These are phyloP conservation scores for Ceratosolen solmsi DNA, from an alignment of 1,140 invertebrate species.

Conservation along the genomic window DNA sequence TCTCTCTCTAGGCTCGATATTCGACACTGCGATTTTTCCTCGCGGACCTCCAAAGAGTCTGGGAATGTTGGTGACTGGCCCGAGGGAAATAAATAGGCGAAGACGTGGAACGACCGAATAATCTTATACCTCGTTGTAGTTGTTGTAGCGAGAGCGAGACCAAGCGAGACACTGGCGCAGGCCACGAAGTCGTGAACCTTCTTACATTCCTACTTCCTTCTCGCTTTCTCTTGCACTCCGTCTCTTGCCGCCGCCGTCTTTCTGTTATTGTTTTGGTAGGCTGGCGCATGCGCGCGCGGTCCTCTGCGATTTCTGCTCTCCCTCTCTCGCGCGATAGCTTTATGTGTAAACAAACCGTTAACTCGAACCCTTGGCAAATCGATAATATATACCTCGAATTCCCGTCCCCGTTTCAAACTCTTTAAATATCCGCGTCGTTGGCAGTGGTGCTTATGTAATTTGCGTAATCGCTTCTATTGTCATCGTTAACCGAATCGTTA, in stretches of 20 bases:
- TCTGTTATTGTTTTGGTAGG: constrained; percentile 71
- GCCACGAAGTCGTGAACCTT: constrained; percentile 67
- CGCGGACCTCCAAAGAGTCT: too few relatives aligned
- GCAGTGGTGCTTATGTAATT: not conserved
- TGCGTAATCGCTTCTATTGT: not conserved
- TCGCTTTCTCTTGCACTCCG: constrained; percentile 30
- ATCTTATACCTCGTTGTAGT: not conserved
- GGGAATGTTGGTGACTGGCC: not conserved
- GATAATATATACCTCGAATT: constrained; percentile 63
- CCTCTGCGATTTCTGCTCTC: constrained; percentile 34
- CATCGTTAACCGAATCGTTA: not conserved
- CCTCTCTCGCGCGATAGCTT: constrained; percentile 6
- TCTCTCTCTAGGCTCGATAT: too few relatives aligned
- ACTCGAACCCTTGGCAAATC: constrained; percentile 69
- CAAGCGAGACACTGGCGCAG: constrained; percentile 25
- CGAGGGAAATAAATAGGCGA: too few relatives aligned
- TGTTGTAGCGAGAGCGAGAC: not conserved
- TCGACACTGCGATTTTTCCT: too few relatives aligned
- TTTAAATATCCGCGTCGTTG: not conserved
- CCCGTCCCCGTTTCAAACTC: not conserved
- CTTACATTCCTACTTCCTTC: constrained; percentile 62
- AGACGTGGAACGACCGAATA: not conserved
- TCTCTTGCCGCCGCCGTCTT: constrained; percentile 42
- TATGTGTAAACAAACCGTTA: constrained; percentile 74
- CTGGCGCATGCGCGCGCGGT: constrained; percentile 66